Conservation (phyloP, 2,113 vertebrate species). For the Polyodon spathula region DNA sequence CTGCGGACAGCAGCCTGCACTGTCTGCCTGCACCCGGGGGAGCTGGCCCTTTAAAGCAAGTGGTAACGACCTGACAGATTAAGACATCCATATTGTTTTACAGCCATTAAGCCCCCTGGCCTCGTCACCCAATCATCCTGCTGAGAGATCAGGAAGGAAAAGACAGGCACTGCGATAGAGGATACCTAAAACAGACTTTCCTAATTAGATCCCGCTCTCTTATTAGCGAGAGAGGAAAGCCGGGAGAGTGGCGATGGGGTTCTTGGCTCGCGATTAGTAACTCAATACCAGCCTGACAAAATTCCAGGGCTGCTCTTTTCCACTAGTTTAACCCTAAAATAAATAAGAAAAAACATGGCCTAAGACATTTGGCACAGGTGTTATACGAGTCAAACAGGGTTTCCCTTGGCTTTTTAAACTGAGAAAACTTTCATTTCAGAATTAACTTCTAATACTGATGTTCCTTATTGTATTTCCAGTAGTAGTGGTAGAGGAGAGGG, state of each 20-base stretch:
- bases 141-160: conserved; percentile 19
- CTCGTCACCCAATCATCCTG: conserved; percentile 28
- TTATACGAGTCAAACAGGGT: neutral
- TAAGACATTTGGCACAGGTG: neutral
- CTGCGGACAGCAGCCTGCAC: conserved; percentile 28
- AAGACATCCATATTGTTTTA: conserved; percentile 40
- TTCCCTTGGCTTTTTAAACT: neutral
- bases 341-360: neutral
- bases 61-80: conserved; percentile 45
- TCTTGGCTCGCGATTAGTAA: neutral
- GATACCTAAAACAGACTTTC: neutral
- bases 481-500: neutral
- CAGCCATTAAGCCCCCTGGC: conserved; percentile 29
- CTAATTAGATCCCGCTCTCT: conserved; percentile 5
- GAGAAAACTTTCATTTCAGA: neutral
- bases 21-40: conserved; percentile 22
- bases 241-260: neutral
- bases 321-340: neutral
- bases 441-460: neutral
- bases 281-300: neutral
- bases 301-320: neutral
- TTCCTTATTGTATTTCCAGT: neutral
- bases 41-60: conserved; percentile 19
- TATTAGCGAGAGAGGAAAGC: neutral
- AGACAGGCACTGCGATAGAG: neutral